Base-by-base conservation (phyloP, 2,888 invertebrate genomes). In the Dicycla oo region DNA sequence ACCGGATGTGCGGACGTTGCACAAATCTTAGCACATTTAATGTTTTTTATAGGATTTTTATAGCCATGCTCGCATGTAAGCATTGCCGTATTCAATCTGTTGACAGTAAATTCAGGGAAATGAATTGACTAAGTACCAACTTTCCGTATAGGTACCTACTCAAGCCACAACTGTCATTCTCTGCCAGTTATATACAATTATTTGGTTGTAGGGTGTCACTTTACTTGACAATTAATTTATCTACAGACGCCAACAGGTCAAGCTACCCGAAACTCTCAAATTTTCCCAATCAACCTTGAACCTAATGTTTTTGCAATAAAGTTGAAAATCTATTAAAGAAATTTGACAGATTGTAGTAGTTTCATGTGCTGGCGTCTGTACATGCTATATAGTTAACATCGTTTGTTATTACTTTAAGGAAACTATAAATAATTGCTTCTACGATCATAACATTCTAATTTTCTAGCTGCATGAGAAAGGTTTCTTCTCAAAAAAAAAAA, bases 1-100 rank as follows among this genome's bases (percentile, higher is more conserved):
- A 68, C 58, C 47, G 26, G 54, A 79, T 40, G 53, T 66, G 79
- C 79, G 60, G 65, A 79, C 53, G 53, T 76, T 73, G 79, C 79
- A 49, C 2, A 65, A 73, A 57, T 34, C 47, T 49, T 38, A 38
- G 34, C 73, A 40, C 49, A 60, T 60, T 79, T 73, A 73, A 73
- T 65, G 69, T 30, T 74, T 68, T 30, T 74, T 58, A 75, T 65
- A 7, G 30, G 53, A 38, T 5, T 72, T 62, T 45, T 74, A 38
- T 74, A 26, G 26, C 5, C 45, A 20, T 23, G 23, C 7, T 43
- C 23, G 51, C 64, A 64, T 64, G 38, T 53, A 10, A 26, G 18
- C 26, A 30, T 26, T 53, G 43, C 34, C 30, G 30, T 66, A 18
- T 38, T n/a, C 8, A 38, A 63, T 68, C 38, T 38, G n/a, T 40